Evolutionary conservation across 2,113 vertebrate species (phyloP), one percentile per base, ranked within the genome.

Genomic region (Anhinga anhinga): DNA sequence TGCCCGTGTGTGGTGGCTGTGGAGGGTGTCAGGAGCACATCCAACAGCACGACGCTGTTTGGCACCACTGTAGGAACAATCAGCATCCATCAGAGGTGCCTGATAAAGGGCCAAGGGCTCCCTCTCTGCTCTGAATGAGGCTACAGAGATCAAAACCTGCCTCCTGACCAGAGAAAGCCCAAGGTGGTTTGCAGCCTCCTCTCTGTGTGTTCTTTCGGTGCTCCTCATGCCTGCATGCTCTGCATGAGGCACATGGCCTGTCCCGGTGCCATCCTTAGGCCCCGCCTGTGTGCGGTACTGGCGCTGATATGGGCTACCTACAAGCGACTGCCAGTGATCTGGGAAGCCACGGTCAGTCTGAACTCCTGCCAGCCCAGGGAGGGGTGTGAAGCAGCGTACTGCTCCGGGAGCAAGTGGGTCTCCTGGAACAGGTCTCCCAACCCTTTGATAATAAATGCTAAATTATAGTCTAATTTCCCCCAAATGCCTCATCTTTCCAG

Each of bases 251-350:
- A 5, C 0, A 1, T 8, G 27, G 56, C 55, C 56, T 26, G 42
- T 62, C 21, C n/a, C 0, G 0, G 16, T 30, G 63, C 16, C 4
- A 0, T 17, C 55, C 26, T 44, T 32, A 18, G 30, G 30, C 10
- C 23, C 10, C 8, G 44, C 19, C 59, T 25, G 15, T 0, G 0
- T 15, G 21, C 2, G 1, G 20, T 26, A 34, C 47, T 2, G 0
- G 38, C 2, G 0, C 66, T 34, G 32, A 36, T 9, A 13, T 4
- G 1, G 9, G 53, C 62, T 53, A 29, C 55, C 53, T 20, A 5
- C 19, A 6, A 53, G 71, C 0, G 4, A 53, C 21, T 15, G 2
- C 8, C 0, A 1, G 25, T 17, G 17, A 34, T 4, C 21, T 29
- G 42, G 53, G 40, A 44, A 62, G 40, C 59, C 11, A 0, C 0